A percentile compares a stretch with the other conserved stretches of the same genome.
Conservation (phyloP, 2,113 vertebrate species). For the Ceyx melanurus region DNA sequence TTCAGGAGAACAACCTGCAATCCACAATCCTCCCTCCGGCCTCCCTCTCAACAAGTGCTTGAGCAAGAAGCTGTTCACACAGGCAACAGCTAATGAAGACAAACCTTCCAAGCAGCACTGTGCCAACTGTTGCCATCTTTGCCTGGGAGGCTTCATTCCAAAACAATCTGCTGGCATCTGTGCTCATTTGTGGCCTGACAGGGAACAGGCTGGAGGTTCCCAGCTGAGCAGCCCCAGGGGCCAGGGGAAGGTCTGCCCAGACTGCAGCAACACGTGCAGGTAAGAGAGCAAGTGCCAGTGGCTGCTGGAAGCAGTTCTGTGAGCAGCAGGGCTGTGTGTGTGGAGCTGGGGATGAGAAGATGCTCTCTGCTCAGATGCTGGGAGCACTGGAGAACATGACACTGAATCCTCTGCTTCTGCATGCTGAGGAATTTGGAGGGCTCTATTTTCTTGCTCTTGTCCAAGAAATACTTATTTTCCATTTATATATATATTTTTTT, state of each 20-base stretch:
- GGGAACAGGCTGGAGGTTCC: neutral
- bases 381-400: neutral
- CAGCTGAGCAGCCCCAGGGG: neutral
- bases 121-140: neutral
- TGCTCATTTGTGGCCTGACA: neutral
- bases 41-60: neutral
- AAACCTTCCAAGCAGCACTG: neutral
- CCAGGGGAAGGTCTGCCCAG: neutral
- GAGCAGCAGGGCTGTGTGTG: neutral
- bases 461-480: neutral
- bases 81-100: neutral
- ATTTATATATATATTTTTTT: neutral
- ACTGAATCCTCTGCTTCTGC: neutral
- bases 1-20: neutral
- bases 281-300: neutral
- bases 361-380: neutral
- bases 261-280: neutral
- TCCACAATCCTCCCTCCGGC: neutral
- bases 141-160: neutral
- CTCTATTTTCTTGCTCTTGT: neutral
- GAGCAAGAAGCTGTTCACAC: neutral
- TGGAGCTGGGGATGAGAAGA: neutral
- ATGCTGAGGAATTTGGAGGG: neutral
- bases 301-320: neutral
- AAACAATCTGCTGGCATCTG: neutral